Percentiles rank a stretch among this genome's conserved stretches.
phyloP scores from a whole-genome alignment of 2,888 invertebrate species.

The Oscheius sp. region DNA sequence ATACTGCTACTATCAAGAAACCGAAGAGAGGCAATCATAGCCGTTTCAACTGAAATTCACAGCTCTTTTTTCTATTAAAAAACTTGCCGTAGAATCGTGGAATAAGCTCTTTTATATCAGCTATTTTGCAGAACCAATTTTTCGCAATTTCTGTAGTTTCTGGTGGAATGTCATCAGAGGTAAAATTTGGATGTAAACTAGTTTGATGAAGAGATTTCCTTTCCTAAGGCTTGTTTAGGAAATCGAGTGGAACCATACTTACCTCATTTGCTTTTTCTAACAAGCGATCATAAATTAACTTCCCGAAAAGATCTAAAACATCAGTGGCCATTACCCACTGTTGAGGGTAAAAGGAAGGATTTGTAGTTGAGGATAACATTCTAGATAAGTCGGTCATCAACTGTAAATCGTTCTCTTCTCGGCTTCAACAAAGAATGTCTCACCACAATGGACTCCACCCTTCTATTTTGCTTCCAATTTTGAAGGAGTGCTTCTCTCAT shows the following conservation, averaged over 20 bases:
- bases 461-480: constrained; percentile 93
- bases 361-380: constrained; percentile 23
- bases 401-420: constrained; percentile 28
- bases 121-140: constrained; percentile 99
- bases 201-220: constrained; percentile 33
- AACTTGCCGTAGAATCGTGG: constrained; percentile 81
- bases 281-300: constrained; percentile 85
- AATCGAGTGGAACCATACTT: neutral
- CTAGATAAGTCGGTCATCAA: constrained; percentile 35
- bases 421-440: no score
- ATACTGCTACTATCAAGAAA: constrained; percentile 51
- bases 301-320: constrained; percentile 88
- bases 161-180: constrained; percentile 79
- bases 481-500: constrained; percentile 87
- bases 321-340: constrained; percentile 96
- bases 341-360: constrained; percentile 73
- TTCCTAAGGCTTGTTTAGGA: constrained; percentile 24
- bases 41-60: constrained; percentile 54
- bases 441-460: constrained; percentile 72
- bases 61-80: neutral
- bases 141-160: constrained; percentile 76
- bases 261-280: constrained; percentile 76
- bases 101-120: constrained; percentile 91
- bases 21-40: constrained; percentile 52
- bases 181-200: constrained; percentile 73